These are phyloP conservation scores for Megalopta genalis DNA, from an alignment of 1,140 invertebrate genomes.

Conservation along the genomic window DNA sequence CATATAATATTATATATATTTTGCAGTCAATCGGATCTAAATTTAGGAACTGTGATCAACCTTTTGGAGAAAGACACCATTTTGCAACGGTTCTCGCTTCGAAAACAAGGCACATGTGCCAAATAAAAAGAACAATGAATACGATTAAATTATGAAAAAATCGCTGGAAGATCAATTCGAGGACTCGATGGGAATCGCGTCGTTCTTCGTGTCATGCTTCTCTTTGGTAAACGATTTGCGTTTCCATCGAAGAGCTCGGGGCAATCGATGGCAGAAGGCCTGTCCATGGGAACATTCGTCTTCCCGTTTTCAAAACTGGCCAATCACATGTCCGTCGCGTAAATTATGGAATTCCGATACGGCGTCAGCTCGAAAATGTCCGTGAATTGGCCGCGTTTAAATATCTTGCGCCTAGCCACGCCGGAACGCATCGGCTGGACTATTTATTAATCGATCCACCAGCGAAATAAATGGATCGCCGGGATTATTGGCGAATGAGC, in stretches of 20 bases:
- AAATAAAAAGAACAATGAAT: background rate
- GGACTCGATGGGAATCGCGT: background rate
- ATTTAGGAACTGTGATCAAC: too few relatives aligned
- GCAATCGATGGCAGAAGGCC: background rate
- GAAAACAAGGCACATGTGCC: background rate
- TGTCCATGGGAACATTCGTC: background rate
- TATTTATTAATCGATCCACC: conserved; percentile 23
- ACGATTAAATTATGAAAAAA: background rate
- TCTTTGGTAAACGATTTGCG: background rate
- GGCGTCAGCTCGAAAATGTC: background rate
- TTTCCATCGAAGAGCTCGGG: background rate
- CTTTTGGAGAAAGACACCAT: too few relatives aligned
- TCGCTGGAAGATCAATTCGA: too few relatives aligned
- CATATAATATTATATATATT: too few relatives aligned
- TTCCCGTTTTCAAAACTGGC: background rate
- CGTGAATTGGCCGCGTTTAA: background rate
- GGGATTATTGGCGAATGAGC: conserved; percentile 21
- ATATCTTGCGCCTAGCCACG: background rate
- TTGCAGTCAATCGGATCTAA: too few relatives aligned
- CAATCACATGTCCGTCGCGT: background rate
- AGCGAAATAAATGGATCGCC: conserved; percentile 27
- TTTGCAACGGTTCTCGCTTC: too few relatives aligned
- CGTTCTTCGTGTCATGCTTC: too few relatives aligned
- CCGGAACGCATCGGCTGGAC: background rate
- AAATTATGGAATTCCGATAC: background rate